phyloP scores from a whole-genome alignment of 1,140 invertebrate genomes.

The Drosophila ercepeae region DNA sequence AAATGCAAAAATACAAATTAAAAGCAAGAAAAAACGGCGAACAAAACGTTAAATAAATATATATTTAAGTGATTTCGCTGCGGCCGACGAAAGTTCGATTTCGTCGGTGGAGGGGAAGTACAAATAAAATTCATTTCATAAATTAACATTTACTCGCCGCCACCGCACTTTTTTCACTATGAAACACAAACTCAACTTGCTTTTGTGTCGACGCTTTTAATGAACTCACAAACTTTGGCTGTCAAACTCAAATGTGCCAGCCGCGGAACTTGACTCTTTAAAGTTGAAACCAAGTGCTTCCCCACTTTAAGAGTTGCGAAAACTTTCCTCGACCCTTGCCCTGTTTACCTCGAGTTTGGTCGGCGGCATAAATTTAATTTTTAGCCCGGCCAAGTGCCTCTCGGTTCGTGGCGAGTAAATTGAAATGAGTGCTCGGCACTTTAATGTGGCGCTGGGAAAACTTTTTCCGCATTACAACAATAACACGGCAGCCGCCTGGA shows the following conservation, averaged over 20 bases:
- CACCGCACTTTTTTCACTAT: background rate
- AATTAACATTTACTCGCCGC: slow-evolving; percentile 37
- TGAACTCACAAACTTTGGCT: slow-evolving; percentile 44
- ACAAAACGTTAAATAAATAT: slow-evolving; percentile 44
- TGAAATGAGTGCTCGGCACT: slow-evolving; percentile 67
- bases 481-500: slow-evolving; percentile 48
- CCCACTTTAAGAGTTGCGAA: slow-evolving; percentile 57
- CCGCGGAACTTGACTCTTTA: slow-evolving; percentile 11
- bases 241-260: slow-evolving; percentile 15
- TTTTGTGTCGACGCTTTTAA: slow-evolving; percentile 29
- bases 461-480: slow-evolving; percentile 27
- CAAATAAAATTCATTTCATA: slow-evolving; percentile 35
- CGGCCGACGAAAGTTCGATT: slow-evolving; percentile 36
- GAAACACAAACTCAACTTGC: slow-evolving; percentile 10
- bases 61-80: slow-evolving; percentile 49
- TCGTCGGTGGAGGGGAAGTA: slow-evolving; percentile 3
- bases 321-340: slow-evolving; percentile 24
- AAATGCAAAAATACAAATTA: background rate
- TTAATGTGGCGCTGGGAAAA: slow-evolving; percentile 50
- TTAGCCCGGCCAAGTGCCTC: slow-evolving; percentile 24
- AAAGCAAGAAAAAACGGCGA: background rate
- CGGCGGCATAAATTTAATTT: slow-evolving; percentile 58
- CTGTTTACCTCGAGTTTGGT: slow-evolving; percentile 49
- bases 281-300: background rate
- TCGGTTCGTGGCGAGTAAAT: slow-evolving; percentile 57